Evolutionary conservation across 2,888 invertebrate species (phyloP), one percentile per base, ranked within the genome.

Genomic region (Eudemis profundana): DNA sequence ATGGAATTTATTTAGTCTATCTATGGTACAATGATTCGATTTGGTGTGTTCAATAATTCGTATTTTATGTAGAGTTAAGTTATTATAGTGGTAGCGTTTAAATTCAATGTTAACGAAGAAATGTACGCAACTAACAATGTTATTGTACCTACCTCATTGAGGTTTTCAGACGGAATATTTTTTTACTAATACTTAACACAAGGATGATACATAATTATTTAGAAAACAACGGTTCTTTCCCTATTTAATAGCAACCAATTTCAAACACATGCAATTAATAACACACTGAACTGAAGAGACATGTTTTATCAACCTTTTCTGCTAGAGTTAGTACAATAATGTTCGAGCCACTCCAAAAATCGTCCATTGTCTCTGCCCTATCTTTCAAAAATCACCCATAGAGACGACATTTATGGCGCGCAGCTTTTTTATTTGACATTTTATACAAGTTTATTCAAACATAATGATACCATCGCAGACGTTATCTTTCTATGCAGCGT

Each of bases 361-460:
- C 23, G 33, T 15, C 64, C 50, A 64, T 64, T 64, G 64, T 64
- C 64, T 59, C 57, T 64, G 64, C 78, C 69, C 81, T 84, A 86
- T 86, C 86, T 72, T 27, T 59, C 63, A 79, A 81, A 84, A 83
- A 88, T 86, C 86, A 83, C 82, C 79, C 71, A 69, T 72, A 81
- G 82, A 86, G 84, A 85, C 79, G 78, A 82, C 86, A 79, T 86
- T 87, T 88, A 88, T 85, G 85, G 87, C 82, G 79, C 79, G 81
- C 83, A 84, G 86, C 87, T 89, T 91, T 90, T 91, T 90, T 90
- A 90, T 91, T 91, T 91, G 90, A 90, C 90, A 90, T 92, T 92
- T 90, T 86, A 90, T 91, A 92, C 91, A 91, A 91, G 92, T 92
- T 90, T 92, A 92, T 92, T 91, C 91, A 92, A 91, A 91, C 89